Base-by-base conservation (phyloP, 1,140 invertebrate genomes). In the Drosophila persimilis region DNA sequence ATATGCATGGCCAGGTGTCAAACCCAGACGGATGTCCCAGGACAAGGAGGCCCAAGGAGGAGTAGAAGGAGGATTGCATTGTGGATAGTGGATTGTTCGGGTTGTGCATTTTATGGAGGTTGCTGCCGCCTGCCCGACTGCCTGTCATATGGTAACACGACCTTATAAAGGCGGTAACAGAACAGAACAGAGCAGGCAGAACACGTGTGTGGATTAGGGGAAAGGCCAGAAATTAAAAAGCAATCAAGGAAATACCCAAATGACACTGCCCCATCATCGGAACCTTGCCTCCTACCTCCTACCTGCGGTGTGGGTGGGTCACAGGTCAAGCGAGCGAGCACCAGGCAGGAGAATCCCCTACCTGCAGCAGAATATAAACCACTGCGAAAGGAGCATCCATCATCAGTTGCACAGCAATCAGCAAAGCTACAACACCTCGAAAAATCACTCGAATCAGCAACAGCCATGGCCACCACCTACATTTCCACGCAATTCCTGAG, bases 191-290 rank as follows among this genome's bases (percentile, higher is more conserved):
- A 7, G 2, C 35, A 39, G 35, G 11, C 9, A 11, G 35, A 39
- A 39, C 35, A 39, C 35, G 35, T 39, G 56, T 58, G 45, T 50
- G 59, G 43, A 39, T 75, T 64, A 44, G 31, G 51, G 58, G 72
- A 78, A 83, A 75, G 54, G 46, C 60, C 61, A 22, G 35, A 56
- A 45, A 83, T 80, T 83, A 65, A 80, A 72, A 80, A 61, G 52
- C 52, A 63, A 72, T 83, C 58, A 84, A 29, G 71, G 64, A 63
- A 75, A 66, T 57, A 46, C 69, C 63, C 54, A 20, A 29, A 15
- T 29, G 46, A 58, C 31, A 55, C 47, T 65, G 35, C 35, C 35
- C 35, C 35, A 39, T 39, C 11, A 39, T 39, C 35, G 11, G 4
- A 4, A 39, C 3, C 11, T 11, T 45, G 17, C 31, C 15, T n/a